These are phyloP conservation scores for Cepphus grylle DNA, from an alignment of 2,113 vertebrate species.

Conservation along the genomic window DNA sequence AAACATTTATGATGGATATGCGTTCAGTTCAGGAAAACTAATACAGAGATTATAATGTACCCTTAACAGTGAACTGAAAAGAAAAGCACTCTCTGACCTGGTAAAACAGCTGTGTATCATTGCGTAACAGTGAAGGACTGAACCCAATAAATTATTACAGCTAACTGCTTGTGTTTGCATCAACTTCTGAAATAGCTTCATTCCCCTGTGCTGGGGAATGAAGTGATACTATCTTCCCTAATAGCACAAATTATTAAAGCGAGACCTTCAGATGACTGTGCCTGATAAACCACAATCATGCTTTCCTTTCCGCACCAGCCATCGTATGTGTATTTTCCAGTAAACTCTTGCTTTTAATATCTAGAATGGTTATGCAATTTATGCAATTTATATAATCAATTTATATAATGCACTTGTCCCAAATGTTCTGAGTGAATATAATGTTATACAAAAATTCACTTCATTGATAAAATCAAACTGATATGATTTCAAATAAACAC, in stretches of 20 bases:
- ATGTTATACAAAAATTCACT: neutral
- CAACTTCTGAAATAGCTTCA: neutral
- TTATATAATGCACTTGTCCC: neutral
- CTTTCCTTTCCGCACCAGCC: neutral
- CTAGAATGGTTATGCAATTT: neutral
- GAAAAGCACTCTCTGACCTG: neutral
- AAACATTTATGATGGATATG: neutral
- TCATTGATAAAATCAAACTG: neutral
- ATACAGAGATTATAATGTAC: neutral
- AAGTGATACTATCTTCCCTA: slow-evolving; percentile 4
- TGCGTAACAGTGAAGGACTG: neutral
- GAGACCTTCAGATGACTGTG: neutral
- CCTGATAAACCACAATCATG: neutral
- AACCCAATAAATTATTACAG: neutral
- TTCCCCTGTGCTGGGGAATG: neutral
- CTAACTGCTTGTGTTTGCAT: neutral
- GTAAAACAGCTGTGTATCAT: neutral
- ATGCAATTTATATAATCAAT: neutral
- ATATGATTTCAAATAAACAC: neutral
- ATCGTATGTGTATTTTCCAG: neutral
- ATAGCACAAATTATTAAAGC: neutral
- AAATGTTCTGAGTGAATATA: neutral
- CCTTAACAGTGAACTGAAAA: neutral
- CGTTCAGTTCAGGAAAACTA: neutral
- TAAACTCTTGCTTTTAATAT: neutral